Evolutionary conservation across 2,888 invertebrate species (phyloP), one percentile per base, ranked within the genome.

Genomic region (Globia sparganii): DNA sequence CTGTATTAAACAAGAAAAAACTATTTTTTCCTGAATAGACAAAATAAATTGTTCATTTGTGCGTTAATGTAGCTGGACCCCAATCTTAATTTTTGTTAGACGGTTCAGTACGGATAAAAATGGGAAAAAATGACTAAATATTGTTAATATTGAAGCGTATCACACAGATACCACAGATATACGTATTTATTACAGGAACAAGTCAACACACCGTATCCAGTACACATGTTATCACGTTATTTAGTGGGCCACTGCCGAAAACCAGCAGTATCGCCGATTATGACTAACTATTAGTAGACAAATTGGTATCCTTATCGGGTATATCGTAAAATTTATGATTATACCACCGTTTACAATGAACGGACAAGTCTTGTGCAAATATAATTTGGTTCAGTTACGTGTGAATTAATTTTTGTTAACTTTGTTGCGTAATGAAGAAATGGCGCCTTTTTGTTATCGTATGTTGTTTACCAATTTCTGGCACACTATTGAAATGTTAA

Each of bases 321-420:
- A 84, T 92, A 93, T 95, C 94, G 91, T 95, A 95, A 95, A 95
- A 91, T 94, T 94, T 94, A 95, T 91, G 94, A 94, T 91, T 91
- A 92, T 86, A 88, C 91, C 91, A 89, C 88, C 86, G 86, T 88
- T 87, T 85, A 92, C 93, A 94, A 94, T 93, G 87, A 89, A 88
- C 89, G 91, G 91, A 94, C 95, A 93, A 95, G 94, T 92, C 91
- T 92, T 93, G 88, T 88, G 94, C 91, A 95, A 96, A 96, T 94
- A 96, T 93, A 90, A 94, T 94, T 93, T 93, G 85, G 93, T 87
- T 80, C 80, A 77, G 83, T 86, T 90, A 90, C 89, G 87, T 70
- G 72, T 76, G 86, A 87, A 90, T 86, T 88, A 87, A 83, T 88
- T 84, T 87, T 86, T 79, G 78, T 75, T 77, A 80, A 75, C 80